Base-by-base conservation (phyloP, 2,888 invertebrate species). In the Branchipolynoe longqiensis region DNA sequence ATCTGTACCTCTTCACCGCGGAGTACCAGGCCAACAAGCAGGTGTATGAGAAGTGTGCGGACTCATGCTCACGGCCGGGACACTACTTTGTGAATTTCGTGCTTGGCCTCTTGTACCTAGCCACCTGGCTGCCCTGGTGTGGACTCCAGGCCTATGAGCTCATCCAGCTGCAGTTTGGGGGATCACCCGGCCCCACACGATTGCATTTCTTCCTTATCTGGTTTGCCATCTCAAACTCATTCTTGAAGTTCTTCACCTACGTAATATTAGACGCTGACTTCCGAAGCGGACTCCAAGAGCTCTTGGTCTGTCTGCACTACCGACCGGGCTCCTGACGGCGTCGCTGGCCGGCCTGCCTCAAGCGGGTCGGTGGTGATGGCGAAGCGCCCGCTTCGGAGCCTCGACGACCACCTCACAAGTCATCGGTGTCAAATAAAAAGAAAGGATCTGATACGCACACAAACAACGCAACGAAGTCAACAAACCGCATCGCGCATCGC, bases 91-190 rank as follows among this genome's bases (percentile, higher is more conserved):
- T 98, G 96, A 98, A 98, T 92, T 98, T 99, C 94, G 96, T 98
- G 90, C 95, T 99, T 91, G 97, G 98, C 89, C 95, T 97, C 90
- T 95, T 97, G 86, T 99, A 98, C 95, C 97, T 97, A 96, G 94
- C 98, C 88, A 97, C 98, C 90, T 99, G 99, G 99, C 95, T 97
- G 89, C 99, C 99, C 36, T 98, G 97, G 95, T 96, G 98, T 89
- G 95, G 96, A 85, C 95, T 98, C 89, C 96, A 96, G 90, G 94
- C 97, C 87, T 97, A 97, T 94, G 97, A 95, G 89, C 92, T 93
- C 87, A 89, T 94, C 6, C 82, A 84, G 54, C 0, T n/a, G 14
- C 48, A 40, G 1, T 8, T 31, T 31, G 38, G 38, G 25, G 56
- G 48, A 4, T n/a, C 88, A 28, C 62, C 1, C 41, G 84, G 48